phyloP scores from a whole-genome alignment of 2,113 vertebrate species.

The Astur gentilis region DNA sequence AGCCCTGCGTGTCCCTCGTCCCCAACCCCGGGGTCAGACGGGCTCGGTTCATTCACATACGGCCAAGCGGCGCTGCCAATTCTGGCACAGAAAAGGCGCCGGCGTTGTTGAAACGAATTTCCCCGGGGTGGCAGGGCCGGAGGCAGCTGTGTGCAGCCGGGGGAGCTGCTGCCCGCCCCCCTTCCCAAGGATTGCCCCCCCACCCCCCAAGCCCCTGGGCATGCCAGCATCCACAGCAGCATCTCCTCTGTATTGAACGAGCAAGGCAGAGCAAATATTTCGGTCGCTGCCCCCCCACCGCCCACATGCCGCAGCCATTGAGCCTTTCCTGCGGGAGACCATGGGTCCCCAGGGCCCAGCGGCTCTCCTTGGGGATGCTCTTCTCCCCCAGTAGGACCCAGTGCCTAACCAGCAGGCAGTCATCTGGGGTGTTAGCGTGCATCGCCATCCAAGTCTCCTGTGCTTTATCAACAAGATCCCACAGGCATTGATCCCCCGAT shows the following conservation, averaged over 20 bases:
- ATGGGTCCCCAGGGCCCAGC: accelerated
- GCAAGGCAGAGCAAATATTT: neutral
- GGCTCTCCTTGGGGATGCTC: neutral
- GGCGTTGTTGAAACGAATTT: accelerated
- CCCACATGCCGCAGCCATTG: accelerated
- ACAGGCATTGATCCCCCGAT: accelerated
- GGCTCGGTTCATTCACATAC: neutral
- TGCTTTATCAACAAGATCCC: neutral
- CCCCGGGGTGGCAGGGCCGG: neutral
- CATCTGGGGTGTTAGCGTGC: accelerated
- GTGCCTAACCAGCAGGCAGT: neutral
- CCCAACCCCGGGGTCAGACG: neutral
- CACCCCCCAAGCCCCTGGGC: neutral
- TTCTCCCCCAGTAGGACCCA: neutral
- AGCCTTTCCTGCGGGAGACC: accelerated
- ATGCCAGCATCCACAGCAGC: neutral
- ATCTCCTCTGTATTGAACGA: accelerated
- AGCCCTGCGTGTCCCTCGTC: neutral
- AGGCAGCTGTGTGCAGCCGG: neutral
- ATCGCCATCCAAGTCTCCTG: accelerated
- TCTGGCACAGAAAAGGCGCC: neutral
- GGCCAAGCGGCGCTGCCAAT: neutral
- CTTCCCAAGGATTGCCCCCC: too few relatives aligned
- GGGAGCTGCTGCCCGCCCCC: neutral
- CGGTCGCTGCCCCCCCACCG: accelerated